Evolutionary conservation across 2,113 vertebrate species (phyloP).

Genomic region (Entelurus aequoreus): DNA sequence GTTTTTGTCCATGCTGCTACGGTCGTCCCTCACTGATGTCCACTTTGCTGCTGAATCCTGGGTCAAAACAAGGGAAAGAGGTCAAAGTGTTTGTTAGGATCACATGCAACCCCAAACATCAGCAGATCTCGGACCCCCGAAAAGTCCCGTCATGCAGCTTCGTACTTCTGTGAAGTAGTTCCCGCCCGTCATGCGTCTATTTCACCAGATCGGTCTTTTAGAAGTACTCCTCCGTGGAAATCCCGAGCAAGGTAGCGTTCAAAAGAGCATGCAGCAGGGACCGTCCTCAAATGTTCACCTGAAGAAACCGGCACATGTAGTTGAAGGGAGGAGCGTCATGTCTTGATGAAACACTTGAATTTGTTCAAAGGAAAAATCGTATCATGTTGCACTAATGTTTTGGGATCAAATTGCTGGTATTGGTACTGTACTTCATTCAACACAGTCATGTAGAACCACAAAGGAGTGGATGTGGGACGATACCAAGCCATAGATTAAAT

Average conservation of each 20-base stretch:
- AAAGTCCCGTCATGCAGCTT: constrained; percentile 7
- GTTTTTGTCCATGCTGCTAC: neutral
- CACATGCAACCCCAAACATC: constrained; percentile 52
- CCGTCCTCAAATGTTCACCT: too few relatives aligned
- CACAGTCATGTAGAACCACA: neutral
- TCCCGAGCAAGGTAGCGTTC: too few relatives aligned
- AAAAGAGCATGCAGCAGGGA: too few relatives aligned
- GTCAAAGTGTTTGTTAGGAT: constrained; percentile 43
- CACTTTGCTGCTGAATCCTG: constrained; percentile 34
- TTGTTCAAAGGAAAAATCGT: too few relatives aligned
- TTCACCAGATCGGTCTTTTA: too few relatives aligned
- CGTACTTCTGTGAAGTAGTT: constrained; percentile 49
- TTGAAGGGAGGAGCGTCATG: too few relatives aligned
- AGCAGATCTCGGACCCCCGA: too few relatives aligned
- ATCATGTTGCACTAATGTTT: constrained; percentile 19
- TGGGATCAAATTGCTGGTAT: constrained; percentile 38
- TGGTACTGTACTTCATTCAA: constrained; percentile 16
- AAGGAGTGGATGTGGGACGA: neutral
- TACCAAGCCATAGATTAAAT: neutral
- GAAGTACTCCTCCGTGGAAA: too few relatives aligned
- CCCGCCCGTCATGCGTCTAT: too few relatives aligned
- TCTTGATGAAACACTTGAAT: too few relatives aligned
- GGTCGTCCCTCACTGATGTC: constrained; percentile 13
- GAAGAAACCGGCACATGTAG: too few relatives aligned
- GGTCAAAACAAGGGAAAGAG: constrained; percentile 28